Conservation (phyloP, 2,113 vertebrate genomes). For the Menura novaehollandiae region DNA sequence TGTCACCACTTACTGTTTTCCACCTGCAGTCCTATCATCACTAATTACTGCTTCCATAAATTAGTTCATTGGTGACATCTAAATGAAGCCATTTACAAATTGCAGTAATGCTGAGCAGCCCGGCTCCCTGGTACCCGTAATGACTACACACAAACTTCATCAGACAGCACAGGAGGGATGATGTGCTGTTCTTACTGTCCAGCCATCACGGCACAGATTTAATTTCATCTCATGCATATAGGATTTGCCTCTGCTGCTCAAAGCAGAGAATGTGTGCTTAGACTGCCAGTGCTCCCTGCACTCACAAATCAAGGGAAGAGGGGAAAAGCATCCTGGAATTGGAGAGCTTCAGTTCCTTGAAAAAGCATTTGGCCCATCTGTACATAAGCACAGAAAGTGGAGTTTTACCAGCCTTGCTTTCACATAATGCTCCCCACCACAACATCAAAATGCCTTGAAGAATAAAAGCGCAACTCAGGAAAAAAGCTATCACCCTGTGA, state of each 20-base stretch:
- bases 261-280: neutral
- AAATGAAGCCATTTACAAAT: slow-evolving; percentile 54
- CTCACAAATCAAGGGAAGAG: neutral
- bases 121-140: neutral
- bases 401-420: neutral
- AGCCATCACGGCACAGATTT: neutral
- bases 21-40: slow-evolving; percentile 6
- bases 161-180: neutral
- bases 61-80: slow-evolving; percentile 27
- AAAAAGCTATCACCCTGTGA: neutral
- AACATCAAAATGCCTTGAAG: fast-evolving
- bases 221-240: neutral
- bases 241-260: neutral
- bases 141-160: neutral
- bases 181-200: neutral
- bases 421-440: neutral
- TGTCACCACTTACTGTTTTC: slow-evolving; percentile 33
- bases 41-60: slow-evolving; percentile 45
- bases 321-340: neutral
- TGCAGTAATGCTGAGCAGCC: neutral
- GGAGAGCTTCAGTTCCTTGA: neutral
- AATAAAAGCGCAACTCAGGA: neutral
- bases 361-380: neutral
- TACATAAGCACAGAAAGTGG: neutral
- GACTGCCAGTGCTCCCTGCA: neutral